Evolutionary conservation across 30 jellyfish, hydroid and myxozoan genomes (phyloP).

Genomic region (Catostylus mosaicus): DNA sequence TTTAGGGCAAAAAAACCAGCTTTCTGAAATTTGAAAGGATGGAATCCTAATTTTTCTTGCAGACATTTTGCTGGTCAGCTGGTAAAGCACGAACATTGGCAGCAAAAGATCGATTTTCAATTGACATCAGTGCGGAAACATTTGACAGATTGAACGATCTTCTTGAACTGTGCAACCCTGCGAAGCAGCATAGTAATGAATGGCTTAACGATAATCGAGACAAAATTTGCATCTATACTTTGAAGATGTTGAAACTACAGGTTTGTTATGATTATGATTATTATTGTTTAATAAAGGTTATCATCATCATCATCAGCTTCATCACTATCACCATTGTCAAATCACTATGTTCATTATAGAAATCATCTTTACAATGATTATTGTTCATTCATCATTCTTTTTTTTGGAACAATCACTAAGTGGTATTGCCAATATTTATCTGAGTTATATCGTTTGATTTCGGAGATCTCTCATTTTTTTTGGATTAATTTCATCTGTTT

Average conservation of each 20-base stretch:
- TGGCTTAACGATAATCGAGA: conserved; percentile 26
- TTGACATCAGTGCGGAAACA: conserved; percentile 79
- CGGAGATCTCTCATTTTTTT: too few species aligned
- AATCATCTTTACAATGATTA: too few species aligned
- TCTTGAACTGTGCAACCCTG: conserved; percentile 51
- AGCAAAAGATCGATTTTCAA: conserved; percentile 80
- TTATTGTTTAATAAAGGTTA: background rate
- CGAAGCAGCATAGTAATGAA: conserved; percentile 22
- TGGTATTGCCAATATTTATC: too few species aligned
- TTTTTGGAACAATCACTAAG: too few species aligned
- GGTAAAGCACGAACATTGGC: conserved; percentile 67
- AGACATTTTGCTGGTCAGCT: conserved; percentile 93
- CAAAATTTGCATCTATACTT: conserved; percentile 46
- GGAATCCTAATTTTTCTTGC: background rate
- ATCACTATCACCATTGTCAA: background rate
- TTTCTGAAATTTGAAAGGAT: too few species aligned
- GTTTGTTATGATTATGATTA: conserved; percentile 21
- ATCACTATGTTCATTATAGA: background rate
- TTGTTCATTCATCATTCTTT: too few species aligned
- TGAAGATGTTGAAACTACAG: conserved; percentile 84
- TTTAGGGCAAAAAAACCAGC: too few species aligned
- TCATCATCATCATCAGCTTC: too few species aligned
- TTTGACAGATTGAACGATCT: conserved; percentile 58
- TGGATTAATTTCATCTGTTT: too few species aligned
- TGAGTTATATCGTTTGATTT: too few species aligned